Percentiles rank a stretch among this genome's conserved stretches.
Evolutionary conservation across 2,113 vertebrate species (phyloP).

Genomic region (Equus quagga): DNA sequence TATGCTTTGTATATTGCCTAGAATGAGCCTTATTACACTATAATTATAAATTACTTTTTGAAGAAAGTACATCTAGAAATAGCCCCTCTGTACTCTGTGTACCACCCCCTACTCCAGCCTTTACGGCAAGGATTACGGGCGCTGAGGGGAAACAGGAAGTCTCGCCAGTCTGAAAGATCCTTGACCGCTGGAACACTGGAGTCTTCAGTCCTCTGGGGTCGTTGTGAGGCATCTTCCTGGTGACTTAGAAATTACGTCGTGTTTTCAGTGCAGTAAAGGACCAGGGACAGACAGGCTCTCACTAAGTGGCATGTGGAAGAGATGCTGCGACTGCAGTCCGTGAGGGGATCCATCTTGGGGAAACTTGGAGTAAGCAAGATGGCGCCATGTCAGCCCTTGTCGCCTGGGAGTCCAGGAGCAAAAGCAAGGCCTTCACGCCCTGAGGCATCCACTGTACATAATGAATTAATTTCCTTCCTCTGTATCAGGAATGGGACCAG

Average conservation of each 20-base stretch:
- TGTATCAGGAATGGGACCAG: neutral
- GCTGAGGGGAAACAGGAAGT: neutral
- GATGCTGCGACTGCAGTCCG: rapidly evolving
- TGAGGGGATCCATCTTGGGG: neutral
- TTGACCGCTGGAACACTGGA: neutral
- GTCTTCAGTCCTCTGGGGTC: neutral
- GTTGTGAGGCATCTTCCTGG: neutral
- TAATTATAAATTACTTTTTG: neutral
- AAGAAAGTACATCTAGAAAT: neutral
- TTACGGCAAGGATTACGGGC: neutral
- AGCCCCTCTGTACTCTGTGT: neutral
- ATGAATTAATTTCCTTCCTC: neutral
- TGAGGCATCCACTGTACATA: neutral
- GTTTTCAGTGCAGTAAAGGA: neutral
- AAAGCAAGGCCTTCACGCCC: neutral
- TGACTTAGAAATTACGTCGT: neutral
- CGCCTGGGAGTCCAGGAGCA: neutral
- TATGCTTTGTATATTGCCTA: neutral
- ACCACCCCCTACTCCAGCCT: neutral
- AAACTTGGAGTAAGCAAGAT: neutral
- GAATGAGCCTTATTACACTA: neutral
- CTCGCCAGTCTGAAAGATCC: neutral
- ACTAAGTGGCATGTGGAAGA: neutral
- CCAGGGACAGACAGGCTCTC: too few relatives aligned
- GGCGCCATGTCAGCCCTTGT: neutral